These are phyloP conservation scores for Xiphias gladius DNA, from an alignment of 2,113 vertebrate species.

Conservation along the genomic window DNA sequence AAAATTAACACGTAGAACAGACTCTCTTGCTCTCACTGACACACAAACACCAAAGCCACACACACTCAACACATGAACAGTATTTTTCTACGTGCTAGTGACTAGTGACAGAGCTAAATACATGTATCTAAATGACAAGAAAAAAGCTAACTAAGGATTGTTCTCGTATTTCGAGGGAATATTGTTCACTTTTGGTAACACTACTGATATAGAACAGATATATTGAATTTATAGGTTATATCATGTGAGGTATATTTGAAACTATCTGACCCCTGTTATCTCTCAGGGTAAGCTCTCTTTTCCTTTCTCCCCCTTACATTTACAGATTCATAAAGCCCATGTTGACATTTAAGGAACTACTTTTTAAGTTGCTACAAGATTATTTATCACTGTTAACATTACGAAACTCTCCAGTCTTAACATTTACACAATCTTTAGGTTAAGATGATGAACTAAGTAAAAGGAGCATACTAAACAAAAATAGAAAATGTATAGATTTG, in stretches of 20 bases:
- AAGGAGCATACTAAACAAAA: not conserved
- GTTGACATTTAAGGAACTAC: not conserved
- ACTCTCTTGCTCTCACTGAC: slow-evolving; percentile 5
- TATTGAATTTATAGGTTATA: no score
- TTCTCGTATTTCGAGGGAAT: not conserved
- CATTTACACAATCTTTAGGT: not conserved
- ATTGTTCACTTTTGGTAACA: not conserved
- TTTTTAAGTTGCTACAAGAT: not conserved
- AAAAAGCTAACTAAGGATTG: not conserved
- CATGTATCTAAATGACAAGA: slow-evolving; percentile 1
- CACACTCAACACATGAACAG: slow-evolving; percentile 2
- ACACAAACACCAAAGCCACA: slow-evolving; percentile 47
- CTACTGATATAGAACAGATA: no score
- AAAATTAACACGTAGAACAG: slow-evolving; percentile 10
- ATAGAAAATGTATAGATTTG: not conserved
- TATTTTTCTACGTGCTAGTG: not conserved
- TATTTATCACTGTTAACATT: not conserved
- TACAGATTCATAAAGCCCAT: not conserved
- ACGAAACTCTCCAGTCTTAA: not conserved
- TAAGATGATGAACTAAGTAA: not conserved
- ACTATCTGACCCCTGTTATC: not conserved
- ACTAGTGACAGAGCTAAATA: not conserved
- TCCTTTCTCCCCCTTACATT: not conserved
- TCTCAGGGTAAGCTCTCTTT: not conserved
- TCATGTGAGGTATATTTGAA: not conserved